Conservation (phyloP, 2,797 vertebrate genomes). For the Rhinophrynus dorsalis region DNA sequence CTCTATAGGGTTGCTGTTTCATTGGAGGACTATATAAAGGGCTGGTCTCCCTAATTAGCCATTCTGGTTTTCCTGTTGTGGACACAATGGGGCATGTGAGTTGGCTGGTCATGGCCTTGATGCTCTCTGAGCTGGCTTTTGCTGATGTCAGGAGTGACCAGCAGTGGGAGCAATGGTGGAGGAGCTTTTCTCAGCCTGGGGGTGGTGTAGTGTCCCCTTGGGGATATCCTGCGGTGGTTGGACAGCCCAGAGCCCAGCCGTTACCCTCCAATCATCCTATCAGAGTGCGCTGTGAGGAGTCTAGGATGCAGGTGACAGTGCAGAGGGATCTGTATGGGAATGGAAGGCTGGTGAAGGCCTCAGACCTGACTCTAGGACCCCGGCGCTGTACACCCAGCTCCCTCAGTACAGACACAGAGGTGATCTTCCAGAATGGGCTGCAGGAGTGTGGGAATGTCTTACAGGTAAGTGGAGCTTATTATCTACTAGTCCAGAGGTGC, state of each 20-base stretch:
- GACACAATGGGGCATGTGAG: background rate
- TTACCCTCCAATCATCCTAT: background rate
- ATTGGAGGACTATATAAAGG: no score
- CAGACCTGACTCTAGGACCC: conserved; percentile 16
- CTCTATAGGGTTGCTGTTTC: no score
- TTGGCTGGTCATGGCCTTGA: background rate
- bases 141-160: background rate
- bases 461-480: conserved; percentile 8
- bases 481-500: no score
- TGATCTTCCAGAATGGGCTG: background rate
- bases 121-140: background rate
- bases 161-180: background rate
- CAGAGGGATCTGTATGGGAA: conserved; percentile 4
- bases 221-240: background rate
- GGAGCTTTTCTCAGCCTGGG: background rate
- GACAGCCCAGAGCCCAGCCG: background rate
- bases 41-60: background rate
- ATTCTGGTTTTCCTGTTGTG: background rate
- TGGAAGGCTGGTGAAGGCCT: conserved; percentile 20
- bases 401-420: background rate
- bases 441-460: conserved; percentile 10
- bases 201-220: background rate
- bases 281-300: conserved; percentile 16
- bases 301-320: conserved; percentile 15
- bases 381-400: background rate